Evolutionary conservation across 2,113 vertebrate genomes (phyloP), one percentile per base, ranked within the genome.

Genomic region (Takifugu bimaculatus): DNA sequence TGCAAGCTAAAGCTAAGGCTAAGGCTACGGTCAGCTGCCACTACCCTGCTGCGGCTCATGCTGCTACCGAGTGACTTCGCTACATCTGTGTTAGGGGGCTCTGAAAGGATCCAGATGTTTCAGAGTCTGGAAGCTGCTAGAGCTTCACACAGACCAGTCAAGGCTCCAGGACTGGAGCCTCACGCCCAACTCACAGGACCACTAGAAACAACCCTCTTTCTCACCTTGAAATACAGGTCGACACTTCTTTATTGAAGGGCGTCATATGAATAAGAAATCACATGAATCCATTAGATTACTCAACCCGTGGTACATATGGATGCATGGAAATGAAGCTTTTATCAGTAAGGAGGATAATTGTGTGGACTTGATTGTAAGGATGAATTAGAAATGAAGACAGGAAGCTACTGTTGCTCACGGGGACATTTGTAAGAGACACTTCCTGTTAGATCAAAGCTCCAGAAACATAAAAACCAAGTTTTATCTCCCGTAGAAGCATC

Each of bases 71-170:
- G 49, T 10, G 61, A 56, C 70, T 85, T 84, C 57, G 74, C 70
- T 76, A 42, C 70, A 61, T 72, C 78, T 83, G 65, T 28, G 50
- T 54, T 76, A 77, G 55, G 49, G 66, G 48, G 59, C 45, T 67
- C 87, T 91, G 93, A 96, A 94, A 84, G 91, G 89, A 93, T 93
- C 92, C 94, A 95, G 94, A 95, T 96, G 94, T 89, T 87, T 74
- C 15, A 2, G n/a, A n/a, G 50, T 71, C 91, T 92, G 92, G 91
- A 94, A 80, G 79, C 88, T 83, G 2, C 74, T 80, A 10, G 82
- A 93, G 88, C 88, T 89, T 92, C 91, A 90, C 87, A 87, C 44
- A 45, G 13, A 90, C 92, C 90, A 90, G 91, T 88, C 77, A 82
- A 87, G 89, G 50, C 20, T 56, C 65, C 56, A 63, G 72, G 92